Conservation (phyloP, 2,888 invertebrate genomes). For the Dryocosmus kuriphilus region DNA sequence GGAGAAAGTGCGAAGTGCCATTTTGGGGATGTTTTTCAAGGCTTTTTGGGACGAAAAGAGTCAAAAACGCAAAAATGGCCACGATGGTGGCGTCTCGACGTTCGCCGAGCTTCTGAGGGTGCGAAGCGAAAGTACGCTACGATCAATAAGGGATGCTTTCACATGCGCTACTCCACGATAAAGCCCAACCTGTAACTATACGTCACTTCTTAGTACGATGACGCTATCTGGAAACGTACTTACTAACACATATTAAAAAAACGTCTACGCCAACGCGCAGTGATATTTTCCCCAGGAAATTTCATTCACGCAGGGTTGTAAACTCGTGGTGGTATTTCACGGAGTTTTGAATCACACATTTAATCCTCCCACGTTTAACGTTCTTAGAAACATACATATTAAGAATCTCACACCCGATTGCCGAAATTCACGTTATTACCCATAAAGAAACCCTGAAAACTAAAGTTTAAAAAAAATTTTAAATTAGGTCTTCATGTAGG, state of each 20-base stretch:
- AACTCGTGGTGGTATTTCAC: background rate
- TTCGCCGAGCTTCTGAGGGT: slow-evolving; percentile 69
- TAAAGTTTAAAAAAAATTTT: too few species aligned
- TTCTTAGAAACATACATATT: background rate
- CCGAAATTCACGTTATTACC: too few species aligned
- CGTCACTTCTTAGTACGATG: slow-evolving; percentile 20
- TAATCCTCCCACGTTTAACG: background rate
- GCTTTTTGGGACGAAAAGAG: slow-evolving; percentile 43
- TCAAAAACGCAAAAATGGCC: slow-evolving; percentile 51
- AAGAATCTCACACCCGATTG: too few species aligned
- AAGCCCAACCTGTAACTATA: slow-evolving; percentile 47
- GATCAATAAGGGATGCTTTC: slow-evolving; percentile 70
- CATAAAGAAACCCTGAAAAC: too few species aligned
- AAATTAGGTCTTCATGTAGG: too few species aligned
- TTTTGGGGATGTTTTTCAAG: slow-evolving; percentile 50
- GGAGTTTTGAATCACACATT: background rate
- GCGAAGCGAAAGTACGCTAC: slow-evolving; percentile 61
- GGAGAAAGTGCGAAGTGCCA: slow-evolving; percentile 63
- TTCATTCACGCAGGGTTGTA: slow-evolving; percentile 44
- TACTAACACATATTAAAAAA: background rate
- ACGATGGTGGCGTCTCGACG: slow-evolving; percentile 61
- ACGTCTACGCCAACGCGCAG: slow-evolving; percentile 41
- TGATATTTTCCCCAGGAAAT: slow-evolving; percentile 33
- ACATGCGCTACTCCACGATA: slow-evolving; percentile 68
- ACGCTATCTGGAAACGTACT: slow-evolving; percentile 13